phyloP scores from a whole-genome alignment of 2,113 vertebrate species.

The Chlamydotis undulata region DNA sequence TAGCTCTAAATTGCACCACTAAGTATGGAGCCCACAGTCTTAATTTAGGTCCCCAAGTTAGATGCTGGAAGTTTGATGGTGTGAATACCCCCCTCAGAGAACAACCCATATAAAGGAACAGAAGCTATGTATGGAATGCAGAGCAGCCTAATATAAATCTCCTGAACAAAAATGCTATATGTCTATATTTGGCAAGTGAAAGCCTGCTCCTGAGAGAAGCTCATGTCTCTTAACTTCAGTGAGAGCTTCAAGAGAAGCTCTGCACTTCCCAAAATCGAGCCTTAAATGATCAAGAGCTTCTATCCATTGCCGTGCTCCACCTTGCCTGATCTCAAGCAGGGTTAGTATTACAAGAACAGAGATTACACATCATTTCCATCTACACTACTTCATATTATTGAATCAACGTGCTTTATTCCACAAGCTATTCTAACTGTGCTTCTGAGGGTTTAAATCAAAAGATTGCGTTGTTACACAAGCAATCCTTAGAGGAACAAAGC shows the following conservation, averaged over 20 bases:
- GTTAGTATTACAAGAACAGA: conserved; percentile 1
- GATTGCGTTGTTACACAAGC: not conserved
- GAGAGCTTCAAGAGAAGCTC: conserved; percentile 3
- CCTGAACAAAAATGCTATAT: not conserved
- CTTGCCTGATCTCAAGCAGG: not conserved
- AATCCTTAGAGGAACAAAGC: not conserved
- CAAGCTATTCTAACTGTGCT: not conserved
- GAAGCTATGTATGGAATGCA: not conserved
- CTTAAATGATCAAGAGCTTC: not conserved
- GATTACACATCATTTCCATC: conserved; percentile 20
- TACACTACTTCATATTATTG: conserved; percentile 29
- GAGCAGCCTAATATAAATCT: conserved; percentile 11
- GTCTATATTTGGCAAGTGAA: conserved; percentile 10
- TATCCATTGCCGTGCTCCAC: not conserved
- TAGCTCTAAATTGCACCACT: not conserved
- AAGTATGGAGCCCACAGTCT: not conserved
- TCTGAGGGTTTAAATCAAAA: conserved; percentile 31
- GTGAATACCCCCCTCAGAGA: not conserved
- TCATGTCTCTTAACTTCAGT: not conserved
- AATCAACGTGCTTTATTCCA: not conserved
- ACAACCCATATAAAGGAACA: not conserved
- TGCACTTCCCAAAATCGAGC: not conserved
- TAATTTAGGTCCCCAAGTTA: not conserved
- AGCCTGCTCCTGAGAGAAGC: not conserved
- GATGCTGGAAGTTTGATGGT: not conserved